Evolutionary conservation across 1,140 invertebrate species (phyloP).

Genomic region (Bombus waltoni): DNA sequence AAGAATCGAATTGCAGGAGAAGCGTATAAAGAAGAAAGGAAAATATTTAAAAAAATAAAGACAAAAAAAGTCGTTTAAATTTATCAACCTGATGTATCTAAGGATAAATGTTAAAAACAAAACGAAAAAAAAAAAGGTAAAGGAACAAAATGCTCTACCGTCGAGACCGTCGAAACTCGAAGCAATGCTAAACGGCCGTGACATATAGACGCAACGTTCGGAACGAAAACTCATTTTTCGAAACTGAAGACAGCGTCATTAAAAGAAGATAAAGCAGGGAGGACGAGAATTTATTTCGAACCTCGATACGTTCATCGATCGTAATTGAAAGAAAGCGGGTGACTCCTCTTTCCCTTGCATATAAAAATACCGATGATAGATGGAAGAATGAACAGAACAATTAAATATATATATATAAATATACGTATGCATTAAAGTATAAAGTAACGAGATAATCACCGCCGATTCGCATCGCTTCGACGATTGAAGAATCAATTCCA

Average conservation of each 20-base stretch:
- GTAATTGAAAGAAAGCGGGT: neutral
- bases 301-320: slow-evolving; percentile 22
- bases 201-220: neutral
- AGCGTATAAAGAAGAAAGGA: slow-evolving; percentile 12
- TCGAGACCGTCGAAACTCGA: slow-evolving; percentile 50
- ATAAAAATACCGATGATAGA: neutral
- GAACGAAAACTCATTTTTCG: neutral
- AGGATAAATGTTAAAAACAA: slow-evolving; percentile 64
- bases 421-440: neutral
- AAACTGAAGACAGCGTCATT: neutral
- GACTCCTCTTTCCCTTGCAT: neutral
- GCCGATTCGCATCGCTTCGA: slow-evolving; percentile 61
- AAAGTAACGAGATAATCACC: neutral
- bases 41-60: slow-evolving; percentile 17
- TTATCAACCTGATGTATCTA: slow-evolving; percentile 66
- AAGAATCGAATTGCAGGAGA: slow-evolving; percentile 10
- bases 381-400: neutral
- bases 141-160: slow-evolving; percentile 24
- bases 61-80: slow-evolving; percentile 30
- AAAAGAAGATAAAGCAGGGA: too few relatives aligned
- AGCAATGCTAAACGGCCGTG: slow-evolving; percentile 53
- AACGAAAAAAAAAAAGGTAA: neutral
- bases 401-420: neutral
- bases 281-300: neutral
- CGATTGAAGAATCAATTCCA: slow-evolving; percentile 38